Evolutionary conservation across 2,113 vertebrate genomes (phyloP).

Genomic region (Phylloscopus trochiloides): DNA sequence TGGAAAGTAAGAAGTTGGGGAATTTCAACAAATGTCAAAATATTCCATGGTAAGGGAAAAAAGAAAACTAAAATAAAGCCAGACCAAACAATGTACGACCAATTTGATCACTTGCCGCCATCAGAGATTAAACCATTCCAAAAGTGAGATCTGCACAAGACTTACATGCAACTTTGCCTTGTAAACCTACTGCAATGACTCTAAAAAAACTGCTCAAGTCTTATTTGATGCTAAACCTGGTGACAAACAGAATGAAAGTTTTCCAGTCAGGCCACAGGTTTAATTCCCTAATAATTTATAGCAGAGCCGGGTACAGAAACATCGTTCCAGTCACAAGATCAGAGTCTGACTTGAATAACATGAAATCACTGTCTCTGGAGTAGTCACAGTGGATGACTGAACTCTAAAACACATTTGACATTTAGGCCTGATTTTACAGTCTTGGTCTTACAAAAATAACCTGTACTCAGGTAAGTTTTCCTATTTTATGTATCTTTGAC

Average conservation of each 20-base stretch:
- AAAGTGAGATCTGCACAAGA: background rate
- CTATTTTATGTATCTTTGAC: background rate
- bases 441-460: background rate
- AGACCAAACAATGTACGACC: background rate
- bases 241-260: background rate
- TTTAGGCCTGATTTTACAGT: background rate
- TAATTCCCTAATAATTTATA: background rate
- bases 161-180: background rate
- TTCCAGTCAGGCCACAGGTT: background rate
- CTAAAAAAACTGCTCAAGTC: background rate
- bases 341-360: background rate
- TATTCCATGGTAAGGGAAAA: slow-evolving; percentile 19
- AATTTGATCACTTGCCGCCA: background rate
- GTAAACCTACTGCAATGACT: background rate
- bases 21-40: slow-evolving; percentile 30
- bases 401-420: background rate
- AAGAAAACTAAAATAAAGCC: slow-evolving; percentile 26
- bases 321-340: background rate
- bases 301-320: background rate
- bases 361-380: background rate
- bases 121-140: background rate
- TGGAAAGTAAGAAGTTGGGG: background rate
- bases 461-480: background rate
- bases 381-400: background rate
- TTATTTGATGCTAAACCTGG: background rate